Evolutionary conservation across 1,140 invertebrate genomes (phyloP).

Genomic region (Anastatus disparis): DNA sequence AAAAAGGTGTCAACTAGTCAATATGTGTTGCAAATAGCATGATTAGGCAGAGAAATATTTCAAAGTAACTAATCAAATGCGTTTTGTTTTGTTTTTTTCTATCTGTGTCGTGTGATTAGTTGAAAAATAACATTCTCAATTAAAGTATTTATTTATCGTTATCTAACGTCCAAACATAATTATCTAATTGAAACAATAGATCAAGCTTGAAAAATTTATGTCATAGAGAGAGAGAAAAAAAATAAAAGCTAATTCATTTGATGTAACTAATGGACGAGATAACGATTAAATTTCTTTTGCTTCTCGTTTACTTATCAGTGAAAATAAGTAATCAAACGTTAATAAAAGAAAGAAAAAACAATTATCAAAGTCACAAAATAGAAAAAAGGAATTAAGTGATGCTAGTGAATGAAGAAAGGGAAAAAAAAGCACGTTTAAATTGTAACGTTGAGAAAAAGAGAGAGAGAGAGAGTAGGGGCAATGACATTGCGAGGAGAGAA

Average conservation of each 20-base stretch:
- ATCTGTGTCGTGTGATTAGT: background rate
- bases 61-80: background rate
- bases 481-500: background rate
- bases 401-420: conserved; percentile 2
- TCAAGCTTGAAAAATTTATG: no score
- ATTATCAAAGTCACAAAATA: no score
- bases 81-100: background rate
- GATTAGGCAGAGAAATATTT: background rate
- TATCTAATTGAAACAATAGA: no score
- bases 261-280: background rate
- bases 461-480: background rate
- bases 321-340: no score
- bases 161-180: no score
- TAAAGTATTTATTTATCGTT: no score
- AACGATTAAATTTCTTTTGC: no score
- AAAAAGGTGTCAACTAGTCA: conserved; percentile 26
- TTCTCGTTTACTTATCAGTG: no score
- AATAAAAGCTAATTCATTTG: no score
- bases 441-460: background rate
- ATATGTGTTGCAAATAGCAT: no score
- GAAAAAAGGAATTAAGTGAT: background rate
- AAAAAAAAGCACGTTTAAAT: conserved; percentile 5
- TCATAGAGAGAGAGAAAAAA: no score
- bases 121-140: background rate
- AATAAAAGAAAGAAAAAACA: no score